Conservation (phyloP, 2,888 invertebrate species). For the Agrotis segetum region DNA sequence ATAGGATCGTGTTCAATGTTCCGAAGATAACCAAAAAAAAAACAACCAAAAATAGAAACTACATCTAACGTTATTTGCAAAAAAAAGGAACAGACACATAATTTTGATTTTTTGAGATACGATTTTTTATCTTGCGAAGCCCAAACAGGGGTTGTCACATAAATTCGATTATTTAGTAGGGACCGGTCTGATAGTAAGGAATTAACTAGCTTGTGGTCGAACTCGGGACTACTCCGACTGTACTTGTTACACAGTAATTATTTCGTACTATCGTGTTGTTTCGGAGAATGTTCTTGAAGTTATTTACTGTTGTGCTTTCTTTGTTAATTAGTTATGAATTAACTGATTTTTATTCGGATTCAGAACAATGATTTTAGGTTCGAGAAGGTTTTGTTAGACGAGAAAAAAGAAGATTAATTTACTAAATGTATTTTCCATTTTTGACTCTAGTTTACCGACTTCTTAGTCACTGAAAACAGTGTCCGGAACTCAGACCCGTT, state of each 20-base stretch:
- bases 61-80: too few species aligned
- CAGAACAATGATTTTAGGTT: background rate
- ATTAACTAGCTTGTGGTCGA: constrained; percentile 55
- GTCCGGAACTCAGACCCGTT: too few species aligned
- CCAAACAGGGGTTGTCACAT: constrained; percentile 38
- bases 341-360: background rate
- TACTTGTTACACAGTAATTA: constrained; percentile 40
- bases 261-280: constrained; percentile 36
- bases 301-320: background rate
- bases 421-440: background rate
- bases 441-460: too few species aligned
- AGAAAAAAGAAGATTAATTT: background rate
- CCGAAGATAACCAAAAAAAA: too few species aligned
- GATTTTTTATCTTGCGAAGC: background rate
- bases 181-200: constrained; percentile 43
- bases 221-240: constrained; percentile 34
- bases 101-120: background rate
- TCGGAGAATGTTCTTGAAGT: constrained; percentile 4
- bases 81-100: too few species aligned
- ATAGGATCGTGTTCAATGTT: too few species aligned
- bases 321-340: background rate
- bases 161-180: constrained; percentile 61
- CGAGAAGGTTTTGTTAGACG: background rate
- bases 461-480: background rate
- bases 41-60: too few species aligned